These are phyloP conservation scores for Ochropacha duplaris DNA, from an alignment of 2,888 invertebrate genomes.

Conservation along the genomic window DNA sequence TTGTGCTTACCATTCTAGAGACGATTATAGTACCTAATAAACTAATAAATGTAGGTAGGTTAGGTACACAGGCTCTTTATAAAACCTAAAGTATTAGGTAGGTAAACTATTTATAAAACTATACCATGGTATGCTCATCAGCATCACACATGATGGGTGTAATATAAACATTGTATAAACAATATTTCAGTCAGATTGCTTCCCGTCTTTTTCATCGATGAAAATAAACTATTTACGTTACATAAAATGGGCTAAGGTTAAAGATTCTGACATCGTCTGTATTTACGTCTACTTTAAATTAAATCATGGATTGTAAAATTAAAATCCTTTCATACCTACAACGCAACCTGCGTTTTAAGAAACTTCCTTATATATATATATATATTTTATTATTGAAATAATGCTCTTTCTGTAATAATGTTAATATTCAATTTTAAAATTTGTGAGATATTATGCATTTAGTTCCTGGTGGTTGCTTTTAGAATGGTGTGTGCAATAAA, in stretches of 20 bases:
- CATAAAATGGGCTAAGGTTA: constrained; percentile 53
- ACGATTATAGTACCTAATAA: too few species aligned
- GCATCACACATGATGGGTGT: constrained; percentile 5
- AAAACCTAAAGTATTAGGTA: background rate
- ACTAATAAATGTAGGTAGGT: too few species aligned
- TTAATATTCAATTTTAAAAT: too few species aligned
- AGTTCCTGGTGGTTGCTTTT: background rate
- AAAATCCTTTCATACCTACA: too few species aligned
- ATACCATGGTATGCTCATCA: background rate
- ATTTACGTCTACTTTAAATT: constrained; percentile 21
- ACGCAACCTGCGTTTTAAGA: too few species aligned
- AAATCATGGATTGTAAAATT: background rate
- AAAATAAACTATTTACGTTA: constrained; percentile 55
- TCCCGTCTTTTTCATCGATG: constrained; percentile 37
- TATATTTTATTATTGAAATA: too few species aligned
- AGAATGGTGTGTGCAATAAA: background rate
- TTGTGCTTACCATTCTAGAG: too few species aligned
- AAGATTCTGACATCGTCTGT: constrained; percentile 24
- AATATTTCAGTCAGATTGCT: constrained; percentile 31
- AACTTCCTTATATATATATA: background rate
- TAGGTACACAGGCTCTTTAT: background rate
- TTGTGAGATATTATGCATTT: too few species aligned
- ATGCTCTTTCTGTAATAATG: too few species aligned
- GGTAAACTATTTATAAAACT: background rate
- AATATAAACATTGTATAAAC: constrained; percentile 24